Percentiles rank a stretch among this genome's conserved stretches.
Conservation (phyloP, 2,797 vertebrate species). For the Enteromius radiatus region DNA sequence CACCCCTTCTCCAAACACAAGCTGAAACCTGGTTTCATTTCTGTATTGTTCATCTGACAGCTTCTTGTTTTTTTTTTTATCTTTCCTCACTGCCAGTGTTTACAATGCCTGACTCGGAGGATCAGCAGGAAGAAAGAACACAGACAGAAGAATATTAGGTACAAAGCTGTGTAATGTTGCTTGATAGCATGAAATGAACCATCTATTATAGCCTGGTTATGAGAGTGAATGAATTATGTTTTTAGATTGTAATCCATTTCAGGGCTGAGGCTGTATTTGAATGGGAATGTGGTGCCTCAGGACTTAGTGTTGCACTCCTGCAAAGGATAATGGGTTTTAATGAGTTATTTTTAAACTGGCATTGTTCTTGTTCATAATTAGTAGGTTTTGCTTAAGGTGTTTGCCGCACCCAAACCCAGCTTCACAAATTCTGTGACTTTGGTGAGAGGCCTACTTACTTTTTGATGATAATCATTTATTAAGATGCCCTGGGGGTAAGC, state of each 20-base stretch:
- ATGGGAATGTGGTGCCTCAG: not conserved
- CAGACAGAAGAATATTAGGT: slow-evolving; percentile 39
- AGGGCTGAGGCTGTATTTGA: not conserved
- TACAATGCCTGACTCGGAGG: slow-evolving; percentile 38
- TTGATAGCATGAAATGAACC: slow-evolving; percentile 32
- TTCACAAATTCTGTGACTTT: not conserved
- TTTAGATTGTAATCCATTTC: slow-evolving; percentile 23
- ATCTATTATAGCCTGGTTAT: slow-evolving; percentile 27
- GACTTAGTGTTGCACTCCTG: not conserved
- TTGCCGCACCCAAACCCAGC: not conserved
- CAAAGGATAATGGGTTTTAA: not conserved
- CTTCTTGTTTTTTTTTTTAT: slow-evolving; percentile 41
- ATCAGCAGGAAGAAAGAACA: slow-evolving; percentile 37
- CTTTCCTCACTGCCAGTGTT: slow-evolving; percentile 39
- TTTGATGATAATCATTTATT: not conserved
- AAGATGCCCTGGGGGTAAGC: too few species aligned
- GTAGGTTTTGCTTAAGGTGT: not conserved
- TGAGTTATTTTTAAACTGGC: not conserved
- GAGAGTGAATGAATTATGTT: slow-evolving; percentile 11
- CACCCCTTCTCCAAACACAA: not conserved
- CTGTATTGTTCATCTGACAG: slow-evolving; percentile 52
- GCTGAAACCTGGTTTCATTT: slow-evolving; percentile 35
- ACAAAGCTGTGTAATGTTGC: slow-evolving; percentile 19
- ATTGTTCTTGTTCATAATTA: not conserved
- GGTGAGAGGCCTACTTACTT: not conserved